Evolutionary conservation across 2,888 invertebrate genomes (phyloP).

Genomic region (Neoaliturus tenellus): DNA sequence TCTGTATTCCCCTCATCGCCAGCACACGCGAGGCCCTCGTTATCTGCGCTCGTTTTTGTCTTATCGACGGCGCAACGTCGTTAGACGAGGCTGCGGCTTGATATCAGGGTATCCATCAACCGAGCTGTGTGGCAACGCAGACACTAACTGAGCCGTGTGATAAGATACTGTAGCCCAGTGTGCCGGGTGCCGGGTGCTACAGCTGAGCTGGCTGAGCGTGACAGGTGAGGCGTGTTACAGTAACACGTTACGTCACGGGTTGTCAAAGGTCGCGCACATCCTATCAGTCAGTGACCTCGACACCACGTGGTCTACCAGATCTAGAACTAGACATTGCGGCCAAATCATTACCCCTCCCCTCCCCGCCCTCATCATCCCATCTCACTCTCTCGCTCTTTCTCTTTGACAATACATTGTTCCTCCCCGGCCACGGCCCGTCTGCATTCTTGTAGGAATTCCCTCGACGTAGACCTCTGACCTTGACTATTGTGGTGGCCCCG

Average conservation of each 20-base stretch:
- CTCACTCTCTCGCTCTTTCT: slow-evolving; percentile 49
- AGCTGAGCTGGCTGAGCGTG: too few relatives aligned
- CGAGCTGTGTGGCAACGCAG: not conserved
- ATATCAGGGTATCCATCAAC: not conserved
- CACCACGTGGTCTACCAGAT: slow-evolving; percentile 21
- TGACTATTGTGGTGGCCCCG: not conserved
- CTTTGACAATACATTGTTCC: slow-evolving; percentile 44
- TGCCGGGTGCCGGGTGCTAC: too few relatives aligned
- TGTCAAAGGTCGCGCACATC: slow-evolving; percentile 52
- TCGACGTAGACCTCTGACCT: not conserved
- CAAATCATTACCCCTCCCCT: slow-evolving; percentile 56
- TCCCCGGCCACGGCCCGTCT: not conserved
- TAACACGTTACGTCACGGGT: slow-evolving; percentile 7
- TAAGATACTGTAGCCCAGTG: not conserved
- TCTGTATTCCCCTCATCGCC: too few relatives aligned
- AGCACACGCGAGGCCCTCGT: not conserved
- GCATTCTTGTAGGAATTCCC: slow-evolving; percentile 27
- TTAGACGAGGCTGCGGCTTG: not conserved
- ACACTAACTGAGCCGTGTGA: not conserved
- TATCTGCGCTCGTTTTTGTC: not conserved
- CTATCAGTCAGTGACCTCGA: slow-evolving; percentile 52
- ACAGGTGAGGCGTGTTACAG: not conserved
- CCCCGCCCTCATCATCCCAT: slow-evolving; percentile 37
- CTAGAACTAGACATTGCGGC: slow-evolving; percentile 30
- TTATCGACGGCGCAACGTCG: not conserved